These are phyloP conservation scores for Thalpophila matura DNA, from an alignment of 2,888 invertebrate species.

Conservation along the genomic window DNA sequence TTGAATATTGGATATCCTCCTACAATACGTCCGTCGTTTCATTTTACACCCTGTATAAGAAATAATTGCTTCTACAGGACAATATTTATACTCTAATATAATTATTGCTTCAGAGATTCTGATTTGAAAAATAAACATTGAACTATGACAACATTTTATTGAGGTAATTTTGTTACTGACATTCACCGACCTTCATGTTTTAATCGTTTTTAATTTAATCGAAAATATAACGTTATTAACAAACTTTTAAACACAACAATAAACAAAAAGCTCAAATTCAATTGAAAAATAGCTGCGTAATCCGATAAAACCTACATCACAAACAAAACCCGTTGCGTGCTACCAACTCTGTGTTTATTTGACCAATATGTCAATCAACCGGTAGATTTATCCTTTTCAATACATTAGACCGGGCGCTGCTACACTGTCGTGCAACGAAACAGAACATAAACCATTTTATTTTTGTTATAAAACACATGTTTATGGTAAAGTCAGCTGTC, in stretches of 20 bases:
- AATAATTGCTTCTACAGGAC: no score
- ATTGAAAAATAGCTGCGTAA: conserved; percentile 6
- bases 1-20: no score
- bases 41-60: no score
- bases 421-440: conserved; percentile 30
- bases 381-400: conserved; percentile 28
- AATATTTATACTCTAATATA: no score
- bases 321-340: conserved; percentile 18
- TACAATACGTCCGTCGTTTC: no score
- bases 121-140: not conserved
- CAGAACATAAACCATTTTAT: conserved; percentile 12
- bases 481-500: conserved; percentile 14
- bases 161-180: no score
- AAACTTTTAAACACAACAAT: not conserved
- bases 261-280: not conserved
- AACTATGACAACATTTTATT: no score
- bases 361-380: conserved; percentile 46
- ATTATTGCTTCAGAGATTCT: not conserved
- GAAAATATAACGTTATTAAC: no score
- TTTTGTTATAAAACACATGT: conserved; percentile 32
- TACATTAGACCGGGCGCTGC: not conserved
- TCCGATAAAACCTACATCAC: conserved; percentile 6
- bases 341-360: conserved; percentile 37
- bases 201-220: no score
- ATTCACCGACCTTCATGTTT: no score